Conservation (phyloP, 2,888 invertebrate species). For the Epinotia ramella region DNA sequence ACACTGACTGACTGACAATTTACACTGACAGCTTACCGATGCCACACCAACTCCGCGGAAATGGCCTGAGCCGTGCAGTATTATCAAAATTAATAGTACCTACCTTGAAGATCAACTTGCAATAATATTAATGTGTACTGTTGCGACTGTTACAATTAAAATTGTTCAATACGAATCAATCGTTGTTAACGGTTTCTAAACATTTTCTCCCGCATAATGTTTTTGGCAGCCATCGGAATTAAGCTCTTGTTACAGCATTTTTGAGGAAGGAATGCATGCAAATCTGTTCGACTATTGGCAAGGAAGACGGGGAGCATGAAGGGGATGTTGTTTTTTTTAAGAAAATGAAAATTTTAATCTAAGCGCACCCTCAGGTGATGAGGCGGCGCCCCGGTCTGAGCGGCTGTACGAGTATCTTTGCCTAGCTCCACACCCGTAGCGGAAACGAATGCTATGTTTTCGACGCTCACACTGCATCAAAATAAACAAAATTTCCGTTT, state of each 20-base stretch:
- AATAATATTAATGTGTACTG: not conserved
- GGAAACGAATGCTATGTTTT: not conserved
- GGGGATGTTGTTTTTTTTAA: slow-evolving; percentile 67
- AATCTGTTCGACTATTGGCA: slow-evolving; percentile 66
- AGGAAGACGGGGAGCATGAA: slow-evolving; percentile 52
- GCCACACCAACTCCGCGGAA: too few species aligned
- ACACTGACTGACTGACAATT: too few species aligned
- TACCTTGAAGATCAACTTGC: not conserved
- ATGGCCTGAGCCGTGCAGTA: not conserved
- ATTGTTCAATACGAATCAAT: not conserved
- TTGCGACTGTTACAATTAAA: not conserved
- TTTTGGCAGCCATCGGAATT: slow-evolving; percentile 5
- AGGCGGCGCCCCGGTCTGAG: slow-evolving; percentile 55
- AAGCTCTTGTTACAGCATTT: slow-evolving; percentile 44
- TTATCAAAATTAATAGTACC: slow-evolving; percentile 10
- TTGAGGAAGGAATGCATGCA: slow-evolving; percentile 68
- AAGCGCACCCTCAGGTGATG: slow-evolving; percentile 76
- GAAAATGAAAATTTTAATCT: slow-evolving; percentile 82
- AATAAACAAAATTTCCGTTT: not conserved
- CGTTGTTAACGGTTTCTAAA: not conserved
- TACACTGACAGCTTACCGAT: too few species aligned
- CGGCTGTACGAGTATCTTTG: slow-evolving; percentile 46
- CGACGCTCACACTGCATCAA: not conserved
- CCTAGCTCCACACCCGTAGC: not conserved
- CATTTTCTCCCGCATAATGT: not conserved